Evolutionary conservation across 2,888 invertebrate genomes (phyloP).

Genomic region (Amblyjoppa fuscipennis): DNA sequence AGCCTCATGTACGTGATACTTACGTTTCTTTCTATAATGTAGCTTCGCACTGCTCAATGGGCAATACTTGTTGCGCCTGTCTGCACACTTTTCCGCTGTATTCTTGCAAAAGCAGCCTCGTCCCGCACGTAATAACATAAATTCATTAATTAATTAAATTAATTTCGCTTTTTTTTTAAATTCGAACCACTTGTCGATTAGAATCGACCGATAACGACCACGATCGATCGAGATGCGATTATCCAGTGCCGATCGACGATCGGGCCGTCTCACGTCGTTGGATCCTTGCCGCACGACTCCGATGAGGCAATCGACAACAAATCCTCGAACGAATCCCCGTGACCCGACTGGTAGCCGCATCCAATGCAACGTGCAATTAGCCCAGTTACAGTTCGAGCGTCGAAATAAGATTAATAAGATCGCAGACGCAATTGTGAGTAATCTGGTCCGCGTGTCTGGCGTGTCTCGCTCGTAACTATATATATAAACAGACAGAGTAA

Average conservation of each 20-base stretch:
- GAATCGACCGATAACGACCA: neutral
- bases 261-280: neutral
- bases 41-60: too few relatives aligned
- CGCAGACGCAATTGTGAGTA: conserved; percentile 49
- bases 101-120: too few relatives aligned
- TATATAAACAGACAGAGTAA: neutral
- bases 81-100: too few relatives aligned
- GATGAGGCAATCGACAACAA: conserved; percentile 8
- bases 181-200: neutral
- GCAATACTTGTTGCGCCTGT: too few relatives aligned
- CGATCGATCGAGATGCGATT: conserved; percentile 1
- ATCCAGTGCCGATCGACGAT: neutral
- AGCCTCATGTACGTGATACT: too few relatives aligned
- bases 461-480: neutral
- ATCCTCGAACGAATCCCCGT: neutral
- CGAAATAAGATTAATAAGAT: conserved; percentile 61
- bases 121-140: too few relatives aligned
- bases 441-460: conserved; percentile 36
- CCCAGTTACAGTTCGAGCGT: conserved; percentile 25
- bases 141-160: too few relatives aligned
- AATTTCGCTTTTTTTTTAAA: neutral
- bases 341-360: neutral
- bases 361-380: conserved; percentile 27
- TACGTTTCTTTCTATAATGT: too few relatives aligned
- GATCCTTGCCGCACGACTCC: neutral